Conservation (phyloP, 2,888 invertebrate genomes). For the Abscondita cerata region DNA sequence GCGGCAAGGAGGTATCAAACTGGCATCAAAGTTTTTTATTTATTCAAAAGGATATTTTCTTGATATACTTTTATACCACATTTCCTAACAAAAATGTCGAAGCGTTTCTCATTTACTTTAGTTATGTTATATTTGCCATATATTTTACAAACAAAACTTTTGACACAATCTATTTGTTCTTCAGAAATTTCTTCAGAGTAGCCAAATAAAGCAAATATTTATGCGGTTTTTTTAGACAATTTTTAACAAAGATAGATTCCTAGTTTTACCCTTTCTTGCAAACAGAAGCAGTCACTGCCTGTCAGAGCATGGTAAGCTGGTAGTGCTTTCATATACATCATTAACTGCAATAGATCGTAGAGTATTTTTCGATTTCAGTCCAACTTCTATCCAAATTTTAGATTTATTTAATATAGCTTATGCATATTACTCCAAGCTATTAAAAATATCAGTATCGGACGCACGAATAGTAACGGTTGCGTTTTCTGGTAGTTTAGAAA, state of each 20-base stretch:
- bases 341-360: neutral
- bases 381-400: neutral
- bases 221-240: neutral
- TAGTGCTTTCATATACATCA: neutral
- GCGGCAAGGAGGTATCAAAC: neutral
- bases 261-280: neutral
- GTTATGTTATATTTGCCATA: neutral
- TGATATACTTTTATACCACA: neutral
- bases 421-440: neutral
- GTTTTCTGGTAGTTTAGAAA: neutral
- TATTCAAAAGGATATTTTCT: neutral
- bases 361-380: neutral
- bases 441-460: neutral
- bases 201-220: neutral
- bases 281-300: neutral
- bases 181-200: neutral
- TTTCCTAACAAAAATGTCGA: neutral
- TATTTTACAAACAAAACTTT: neutral
- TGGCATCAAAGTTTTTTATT: neutral
- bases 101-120: neutral
- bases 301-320: neutral
- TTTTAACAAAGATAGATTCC: neutral
- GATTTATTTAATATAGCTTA: neutral
- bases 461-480: neutral
- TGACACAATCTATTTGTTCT: neutral